These are phyloP conservation scores for Malurus elegans DNA, from an alignment of 2,113 vertebrate genomes.

Conservation along the genomic window DNA sequence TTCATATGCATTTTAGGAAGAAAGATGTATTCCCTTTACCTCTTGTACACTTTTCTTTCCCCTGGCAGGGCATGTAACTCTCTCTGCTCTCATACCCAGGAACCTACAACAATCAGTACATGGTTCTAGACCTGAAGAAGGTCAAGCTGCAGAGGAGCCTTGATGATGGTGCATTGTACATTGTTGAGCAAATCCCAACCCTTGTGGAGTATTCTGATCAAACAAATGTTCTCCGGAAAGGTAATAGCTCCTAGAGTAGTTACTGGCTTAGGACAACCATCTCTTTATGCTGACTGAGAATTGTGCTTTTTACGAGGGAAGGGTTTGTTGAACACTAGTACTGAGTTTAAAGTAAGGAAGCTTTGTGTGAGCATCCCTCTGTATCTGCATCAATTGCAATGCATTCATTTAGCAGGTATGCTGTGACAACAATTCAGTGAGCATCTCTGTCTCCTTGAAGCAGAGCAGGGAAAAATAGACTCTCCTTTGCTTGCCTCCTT, in stretches of 20 bases:
- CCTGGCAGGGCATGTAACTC: neutral
- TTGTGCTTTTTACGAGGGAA: neutral
- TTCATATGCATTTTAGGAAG: neutral
- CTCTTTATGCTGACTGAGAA: neutral
- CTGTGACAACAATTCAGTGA: neutral
- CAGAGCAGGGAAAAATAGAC: neutral
- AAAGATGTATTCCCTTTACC: neutral
- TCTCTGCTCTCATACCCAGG: slow-evolving; percentile 64
- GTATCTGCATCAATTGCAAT: accelerated
- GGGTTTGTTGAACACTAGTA: neutral
- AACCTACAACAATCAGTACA: slow-evolving; percentile 94
- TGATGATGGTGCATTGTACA: slow-evolving; percentile 78
- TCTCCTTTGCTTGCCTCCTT: neutral
- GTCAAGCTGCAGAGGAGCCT: slow-evolving; percentile 76
- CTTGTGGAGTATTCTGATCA: slow-evolving; percentile 90
- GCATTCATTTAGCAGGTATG: neutral
- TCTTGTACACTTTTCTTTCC: neutral
- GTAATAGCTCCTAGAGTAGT: slow-evolving; percentile 56
- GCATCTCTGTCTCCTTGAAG: neutral
- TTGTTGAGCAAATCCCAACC: slow-evolving; percentile 90
- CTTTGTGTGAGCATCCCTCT: neutral
- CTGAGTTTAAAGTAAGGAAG: neutral
- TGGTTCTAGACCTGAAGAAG: slow-evolving; percentile 88
- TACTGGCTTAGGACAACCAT: neutral
- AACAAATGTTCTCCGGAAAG: slow-evolving; percentile 83